Conservation (phyloP, 2,113 vertebrate genomes). For the Lophius piscatorius region DNA sequence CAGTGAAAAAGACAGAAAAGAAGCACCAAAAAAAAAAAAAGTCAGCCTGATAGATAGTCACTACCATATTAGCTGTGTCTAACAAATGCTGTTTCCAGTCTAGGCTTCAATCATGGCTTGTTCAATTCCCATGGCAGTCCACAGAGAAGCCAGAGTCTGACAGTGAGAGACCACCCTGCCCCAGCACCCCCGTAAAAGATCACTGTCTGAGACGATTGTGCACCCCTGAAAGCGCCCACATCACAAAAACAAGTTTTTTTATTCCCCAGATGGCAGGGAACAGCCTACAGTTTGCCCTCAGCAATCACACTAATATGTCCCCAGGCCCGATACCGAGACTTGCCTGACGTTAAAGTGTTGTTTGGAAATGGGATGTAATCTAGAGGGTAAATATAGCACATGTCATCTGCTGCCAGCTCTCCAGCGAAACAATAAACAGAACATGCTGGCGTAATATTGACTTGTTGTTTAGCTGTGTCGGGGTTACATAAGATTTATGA, state of each 20-base stretch:
- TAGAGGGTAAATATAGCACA: conserved; percentile 69
- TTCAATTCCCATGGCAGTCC: conserved; percentile 52
- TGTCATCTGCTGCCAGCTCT: conserved; percentile 60
- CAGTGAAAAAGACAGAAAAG: conserved; percentile 50
- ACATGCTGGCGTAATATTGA: conserved; percentile 44
- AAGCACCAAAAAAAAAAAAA: conserved; percentile 37
- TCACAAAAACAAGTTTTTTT: conserved; percentile 57
- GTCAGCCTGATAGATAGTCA: conserved; percentile 64
- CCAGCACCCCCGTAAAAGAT: conserved; percentile 59
- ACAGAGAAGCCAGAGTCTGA: conserved; percentile 57
- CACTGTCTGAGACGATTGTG: conserved; percentile 47
- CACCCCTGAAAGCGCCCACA: conserved; percentile 56
- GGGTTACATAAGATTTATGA: conserved; percentile 73
- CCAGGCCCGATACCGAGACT: conserved; percentile 30
- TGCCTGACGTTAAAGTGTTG: conserved; percentile 48
- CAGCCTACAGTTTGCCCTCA: conserved; percentile 54
- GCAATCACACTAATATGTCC: conserved; percentile 62
- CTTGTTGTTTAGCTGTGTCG: conserved; percentile 65
- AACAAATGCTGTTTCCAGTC: conserved; percentile 61
- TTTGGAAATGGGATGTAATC: conserved; percentile 60
- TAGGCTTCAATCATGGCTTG: conserved; percentile 66
- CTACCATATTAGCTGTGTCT: conserved; percentile 50
- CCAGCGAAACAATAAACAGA: conserved; percentile 63
- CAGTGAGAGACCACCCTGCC: conserved; percentile 57
- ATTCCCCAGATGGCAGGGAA: conserved; percentile 46